Conservation (phyloP, 2,888 invertebrate genomes). For the Craniophora ligustri region DNA sequence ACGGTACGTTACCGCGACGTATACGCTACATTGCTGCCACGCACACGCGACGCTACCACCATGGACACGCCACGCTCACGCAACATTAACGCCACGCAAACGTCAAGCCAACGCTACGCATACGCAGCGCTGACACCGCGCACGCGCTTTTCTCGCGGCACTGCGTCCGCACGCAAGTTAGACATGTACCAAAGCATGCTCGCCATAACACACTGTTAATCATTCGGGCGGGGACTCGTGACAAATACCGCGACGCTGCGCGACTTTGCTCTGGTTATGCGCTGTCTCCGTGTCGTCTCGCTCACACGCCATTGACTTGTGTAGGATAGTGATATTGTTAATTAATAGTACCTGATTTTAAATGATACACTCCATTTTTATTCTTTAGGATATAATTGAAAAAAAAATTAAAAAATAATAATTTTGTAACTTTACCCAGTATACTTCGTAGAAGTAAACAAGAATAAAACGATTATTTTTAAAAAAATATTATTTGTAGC, state of each 20-base stretch:
- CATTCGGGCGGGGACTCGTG: constrained; percentile 59
- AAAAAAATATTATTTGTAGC: too few relatives aligned
- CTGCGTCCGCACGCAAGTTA: constrained; percentile 68
- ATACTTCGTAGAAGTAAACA: too few relatives aligned
- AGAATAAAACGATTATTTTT: too few relatives aligned
- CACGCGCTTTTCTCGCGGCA: constrained; percentile 40
- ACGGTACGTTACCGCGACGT: not conserved
- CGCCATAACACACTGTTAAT: constrained; percentile 81
- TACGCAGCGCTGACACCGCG: constrained; percentile 13
- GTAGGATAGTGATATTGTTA: not conserved
- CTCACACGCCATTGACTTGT: constrained; percentile 48
- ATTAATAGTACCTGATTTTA: too few relatives aligned
- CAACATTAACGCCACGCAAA: constrained; percentile 17
- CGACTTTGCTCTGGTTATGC: constrained; percentile 52
- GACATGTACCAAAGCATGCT: constrained; percentile 83
- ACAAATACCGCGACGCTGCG: constrained; percentile 57
- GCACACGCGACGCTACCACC: constrained; percentile 15
- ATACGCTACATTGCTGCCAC: constrained; percentile 9
- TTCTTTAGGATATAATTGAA: too few relatives aligned
- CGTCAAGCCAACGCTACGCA: constrained; percentile 2
- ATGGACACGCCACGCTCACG: not conserved
- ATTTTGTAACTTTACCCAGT: too few relatives aligned
- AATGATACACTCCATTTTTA: too few relatives aligned
- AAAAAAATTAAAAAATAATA: too few relatives aligned
- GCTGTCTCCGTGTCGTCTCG: constrained; percentile 56